Base-by-base conservation (phyloP, 2,888 invertebrate genomes). In the Thecophora atra region DNA sequence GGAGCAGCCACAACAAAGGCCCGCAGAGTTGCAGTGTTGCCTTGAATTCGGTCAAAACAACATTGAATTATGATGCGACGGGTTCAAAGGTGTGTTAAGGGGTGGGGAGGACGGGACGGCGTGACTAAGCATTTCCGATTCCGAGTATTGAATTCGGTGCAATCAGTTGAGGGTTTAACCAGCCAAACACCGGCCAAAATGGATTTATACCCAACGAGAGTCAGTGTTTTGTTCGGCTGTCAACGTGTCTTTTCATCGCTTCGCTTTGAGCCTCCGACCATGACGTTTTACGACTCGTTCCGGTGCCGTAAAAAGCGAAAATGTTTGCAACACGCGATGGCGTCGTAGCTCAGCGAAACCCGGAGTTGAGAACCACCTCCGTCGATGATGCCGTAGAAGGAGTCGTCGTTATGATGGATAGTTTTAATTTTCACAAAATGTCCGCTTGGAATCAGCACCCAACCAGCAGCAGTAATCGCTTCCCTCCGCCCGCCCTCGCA, bases 371-470 rank as follows among this genome's bases (percentile, higher is more conserved):
- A n/a, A 51, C 51, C 5, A 13, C 5, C 13, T n/a, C 7, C 44
- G 15, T 44, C 8, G 7, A 11, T 44, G 7, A 44, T 44, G 44
- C 15, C 44, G 51, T 17, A 37, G 37, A 37, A 37, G 0, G 6
- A 37, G 5, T 51, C 51, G 51, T 28, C 19, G 19, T 72, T 76
- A 76, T 77, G 77, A 77, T 76, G 76, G 76, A 77, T 77, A 75
- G 75, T 68, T 73, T 72, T 75, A 76, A 73, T 76, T 73, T 76
- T 72, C 76, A 76, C 74, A 73, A 76, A 75, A 72, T 76, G 76
- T 73, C 72, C 75, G 73, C 72, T 76, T 72, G 56, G 71, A 28
- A 17, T 15, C 51, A 37, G 17, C 21, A 47, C 26, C 52, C 28
- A 17, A 15, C 15, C 47, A 4, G 47, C n/a, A 56, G 13, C 52